Percentiles rank a stretch among this genome's conserved stretches.
phyloP scores from a whole-genome alignment of 2,797 vertebrate species.

The Labeo calbasu region DNA sequence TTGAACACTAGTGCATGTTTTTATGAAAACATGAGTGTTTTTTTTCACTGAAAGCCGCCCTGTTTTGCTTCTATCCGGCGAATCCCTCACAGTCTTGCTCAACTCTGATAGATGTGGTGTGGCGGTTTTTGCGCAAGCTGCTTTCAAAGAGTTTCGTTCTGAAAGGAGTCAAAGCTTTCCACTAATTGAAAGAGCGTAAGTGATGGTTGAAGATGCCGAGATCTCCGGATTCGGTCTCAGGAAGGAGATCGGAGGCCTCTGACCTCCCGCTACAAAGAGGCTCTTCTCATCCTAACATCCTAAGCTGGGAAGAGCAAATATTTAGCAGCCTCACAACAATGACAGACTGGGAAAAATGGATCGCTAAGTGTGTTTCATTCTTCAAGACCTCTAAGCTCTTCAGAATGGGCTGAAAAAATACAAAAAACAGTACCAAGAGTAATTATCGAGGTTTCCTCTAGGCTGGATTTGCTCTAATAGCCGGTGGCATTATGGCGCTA shows the following conservation, averaged over 20 bases:
- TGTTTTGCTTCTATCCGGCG: background rate
- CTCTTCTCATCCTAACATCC: conserved; percentile 64
- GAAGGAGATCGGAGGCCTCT: conserved; percentile 35
- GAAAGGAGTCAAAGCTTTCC: conserved; percentile 17
- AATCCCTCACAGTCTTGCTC: background rate
- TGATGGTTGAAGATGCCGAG: conserved; percentile 4
- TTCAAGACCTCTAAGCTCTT: conserved; percentile 60
- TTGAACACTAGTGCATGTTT: background rate
- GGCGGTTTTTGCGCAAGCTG: background rate
- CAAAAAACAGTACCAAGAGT: conserved; percentile 3
- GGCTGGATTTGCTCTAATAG: background rate
- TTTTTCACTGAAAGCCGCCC: background rate
- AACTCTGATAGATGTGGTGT: background rate
- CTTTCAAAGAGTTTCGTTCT: background rate
- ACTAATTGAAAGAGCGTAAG: conserved; percentile 20
- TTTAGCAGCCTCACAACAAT: conserved; percentile 86
- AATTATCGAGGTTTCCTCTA: conserved; percentile 19
- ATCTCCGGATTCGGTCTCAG: conserved; percentile 22
- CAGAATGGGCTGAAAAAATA: conserved; percentile 38
- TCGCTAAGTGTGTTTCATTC: conserved; percentile 72
- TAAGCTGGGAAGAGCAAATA: conserved; percentile 91
- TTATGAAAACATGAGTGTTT: background rate
- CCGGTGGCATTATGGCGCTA: background rate
- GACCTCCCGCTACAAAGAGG: conserved; percentile 72
- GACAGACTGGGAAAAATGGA: conserved; percentile 77